Conservation (phyloP, 2,797 vertebrate species). For the Epinephelus malabaricus region DNA sequence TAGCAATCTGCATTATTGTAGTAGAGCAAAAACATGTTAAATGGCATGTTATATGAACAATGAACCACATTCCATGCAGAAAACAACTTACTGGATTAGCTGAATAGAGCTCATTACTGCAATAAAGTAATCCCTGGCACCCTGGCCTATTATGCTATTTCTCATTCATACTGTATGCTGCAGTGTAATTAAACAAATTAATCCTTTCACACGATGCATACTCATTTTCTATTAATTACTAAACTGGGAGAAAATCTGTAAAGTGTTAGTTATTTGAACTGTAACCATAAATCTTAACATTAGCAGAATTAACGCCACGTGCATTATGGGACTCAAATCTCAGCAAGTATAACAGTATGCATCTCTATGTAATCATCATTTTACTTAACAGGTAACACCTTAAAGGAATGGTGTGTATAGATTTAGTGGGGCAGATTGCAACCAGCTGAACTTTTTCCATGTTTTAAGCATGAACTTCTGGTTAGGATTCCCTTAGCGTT, state of each 20-base stretch:
- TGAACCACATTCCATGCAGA: no score
- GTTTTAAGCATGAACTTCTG: no score
- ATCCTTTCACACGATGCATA: not conserved
- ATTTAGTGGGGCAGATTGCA: no score
- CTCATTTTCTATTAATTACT: not conserved
- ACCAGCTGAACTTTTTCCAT: no score
- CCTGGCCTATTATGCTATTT: not conserved
- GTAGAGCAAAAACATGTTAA: not conserved
- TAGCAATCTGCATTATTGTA: not conserved
- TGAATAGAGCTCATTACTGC: not conserved
- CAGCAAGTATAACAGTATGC: not conserved
- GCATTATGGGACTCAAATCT: not conserved
- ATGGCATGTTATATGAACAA: not conserved
- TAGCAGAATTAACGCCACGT: not conserved
- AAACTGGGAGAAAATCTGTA: not conserved
- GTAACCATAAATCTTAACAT: not conserved
- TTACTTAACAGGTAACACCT: not conserved
- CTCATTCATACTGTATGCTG: not conserved
- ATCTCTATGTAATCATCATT: slow-evolving; percentile 2
- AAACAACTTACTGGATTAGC: not conserved
- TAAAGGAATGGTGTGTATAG: no score
- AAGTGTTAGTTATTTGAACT: not conserved
- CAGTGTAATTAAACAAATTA: slow-evolving; percentile 3
- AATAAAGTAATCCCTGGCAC: not conserved
- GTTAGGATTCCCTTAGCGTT: no score